Base-by-base conservation (phyloP, 64 coral and sea anemone genomes). In the Acropora tenuis region DNA sequence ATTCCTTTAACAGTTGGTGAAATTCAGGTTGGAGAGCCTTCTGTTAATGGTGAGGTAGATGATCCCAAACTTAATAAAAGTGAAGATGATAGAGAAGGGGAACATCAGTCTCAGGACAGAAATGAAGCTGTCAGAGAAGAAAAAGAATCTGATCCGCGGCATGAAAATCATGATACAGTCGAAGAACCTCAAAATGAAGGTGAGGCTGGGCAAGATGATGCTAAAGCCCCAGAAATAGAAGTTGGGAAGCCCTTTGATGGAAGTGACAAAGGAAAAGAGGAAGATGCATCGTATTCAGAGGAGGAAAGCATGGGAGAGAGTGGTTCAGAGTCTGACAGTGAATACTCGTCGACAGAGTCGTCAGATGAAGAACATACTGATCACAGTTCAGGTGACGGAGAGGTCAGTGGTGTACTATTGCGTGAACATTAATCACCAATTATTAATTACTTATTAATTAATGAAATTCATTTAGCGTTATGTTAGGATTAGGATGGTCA, bases 281-380 rank as follows among this genome's bases (percentile, higher is more conserved):
- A 85, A 8, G 43, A 69, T 15, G 13, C 43, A n/a, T 69, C 17
- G n/a, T 43, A 46, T 7, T 71, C 82, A 11, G 91, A 87, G 3
- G 90, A 80, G 41, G 81, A 71, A 30, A 80, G 67, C 53, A 48
- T 42, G 18, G 47, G 75, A 2, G 74, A 92, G 41, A 63, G 73
- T 3, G 82, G 71, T 6, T 43, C 41, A 43, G 86, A 88, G 17
- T 74, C 75, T 57, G 86, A 88, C 43, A 88, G 75, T 18, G 86
- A 88, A n/a, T 85, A 85, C n/a, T 68, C 82, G 30, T 30, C 82
- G 40, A 46, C 17, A 40, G 82, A 71, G 18, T 48, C 82, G 2
- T 85, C 82, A 18, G 45, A 59, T 13, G 63, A 68, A 4, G 68
- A 44, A 1, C 82, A 85, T 19, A 71, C 63, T 3, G 82, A 85